Percentiles rank a stretch among this genome's conserved stretches.
phyloP scores from a whole-genome alignment of 2,113 vertebrate genomes.

The Galbula dea region DNA sequence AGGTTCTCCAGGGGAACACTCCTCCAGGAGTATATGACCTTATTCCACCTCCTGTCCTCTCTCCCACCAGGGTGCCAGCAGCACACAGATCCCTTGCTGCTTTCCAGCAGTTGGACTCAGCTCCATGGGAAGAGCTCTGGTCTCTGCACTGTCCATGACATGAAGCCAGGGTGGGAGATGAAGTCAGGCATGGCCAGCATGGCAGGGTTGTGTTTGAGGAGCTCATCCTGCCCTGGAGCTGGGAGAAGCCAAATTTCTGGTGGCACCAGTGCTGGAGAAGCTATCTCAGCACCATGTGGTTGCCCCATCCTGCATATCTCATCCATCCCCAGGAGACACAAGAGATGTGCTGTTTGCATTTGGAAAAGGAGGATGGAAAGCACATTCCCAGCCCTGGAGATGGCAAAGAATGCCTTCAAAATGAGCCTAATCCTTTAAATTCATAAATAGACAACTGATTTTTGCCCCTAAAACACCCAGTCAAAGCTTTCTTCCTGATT shows the following conservation, averaged over 20 bases:
- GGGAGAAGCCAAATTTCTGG: background rate
- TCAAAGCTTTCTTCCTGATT: background rate
- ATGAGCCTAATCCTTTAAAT: background rate
- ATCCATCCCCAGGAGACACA: background rate
- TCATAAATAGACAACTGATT: too few relatives aligned
- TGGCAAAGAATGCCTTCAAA: background rate
- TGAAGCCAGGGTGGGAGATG: background rate
- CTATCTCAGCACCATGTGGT: background rate
- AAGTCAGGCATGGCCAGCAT: background rate
- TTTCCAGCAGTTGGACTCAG: too few relatives aligned
- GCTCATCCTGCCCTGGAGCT: background rate
- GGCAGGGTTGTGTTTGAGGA: background rate
- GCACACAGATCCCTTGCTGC: background rate
- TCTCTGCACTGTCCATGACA: too few relatives aligned
- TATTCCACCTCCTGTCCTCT: background rate
- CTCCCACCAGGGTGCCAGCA: background rate
- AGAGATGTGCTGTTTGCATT: background rate
- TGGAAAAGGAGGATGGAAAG: background rate
- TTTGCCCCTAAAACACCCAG: background rate
- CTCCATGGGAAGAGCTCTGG: background rate
- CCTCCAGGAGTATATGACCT: too few relatives aligned
- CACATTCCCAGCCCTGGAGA: background rate
- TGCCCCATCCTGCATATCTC: background rate
- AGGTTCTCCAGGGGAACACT: background rate
- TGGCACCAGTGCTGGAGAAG: background rate